These are phyloP conservation scores for Oikopleura dioica DNA, from an alignment of 23 tunicate species.

Conservation along the genomic window DNA sequence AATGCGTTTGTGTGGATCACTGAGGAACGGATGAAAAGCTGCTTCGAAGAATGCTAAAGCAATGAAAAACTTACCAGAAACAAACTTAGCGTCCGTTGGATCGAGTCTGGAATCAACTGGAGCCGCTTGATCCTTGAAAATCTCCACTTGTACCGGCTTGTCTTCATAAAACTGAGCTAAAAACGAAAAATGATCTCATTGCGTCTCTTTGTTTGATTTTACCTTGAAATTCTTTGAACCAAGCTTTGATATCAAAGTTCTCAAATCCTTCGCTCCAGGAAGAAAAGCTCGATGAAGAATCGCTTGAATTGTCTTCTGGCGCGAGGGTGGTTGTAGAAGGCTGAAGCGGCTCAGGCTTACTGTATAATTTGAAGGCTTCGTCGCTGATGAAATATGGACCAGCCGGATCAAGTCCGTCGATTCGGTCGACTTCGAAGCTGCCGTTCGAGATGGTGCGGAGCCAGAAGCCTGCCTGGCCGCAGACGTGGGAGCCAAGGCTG, in stretches of 20 bases:
- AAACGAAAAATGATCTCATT: not conserved
- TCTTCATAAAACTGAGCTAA: not conserved
- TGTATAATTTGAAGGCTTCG: not conserved
- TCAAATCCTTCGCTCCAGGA: no score
- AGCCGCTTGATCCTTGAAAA: conserved; percentile 15
- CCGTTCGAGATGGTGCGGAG: not conserved
- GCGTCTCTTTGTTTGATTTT: not conserved
- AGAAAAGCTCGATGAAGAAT: no score
- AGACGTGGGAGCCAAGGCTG: conserved; percentile 66
- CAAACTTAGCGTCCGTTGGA: conserved; percentile 50
- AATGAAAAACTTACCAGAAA: no score
- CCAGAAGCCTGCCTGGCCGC: conserved; percentile 32
- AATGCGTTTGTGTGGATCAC: conserved; percentile 23
- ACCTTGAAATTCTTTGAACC: not conserved
- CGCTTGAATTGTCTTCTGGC: not conserved
- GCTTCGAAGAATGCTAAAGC: conserved; percentile 52
- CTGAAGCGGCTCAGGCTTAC: not conserved
- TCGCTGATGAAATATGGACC: conserved; percentile 36
- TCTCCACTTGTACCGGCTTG: not conserved
- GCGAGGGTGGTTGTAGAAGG: not conserved
- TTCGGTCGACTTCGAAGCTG: not conserved
- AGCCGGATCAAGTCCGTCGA: conserved; percentile 73
- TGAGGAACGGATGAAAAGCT: no score
- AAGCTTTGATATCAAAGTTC: not conserved
- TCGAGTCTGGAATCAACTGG: conserved; percentile 46